Base-by-base conservation (phyloP, 2,888 invertebrate genomes). In the Syrphus vitripennis region DNA sequence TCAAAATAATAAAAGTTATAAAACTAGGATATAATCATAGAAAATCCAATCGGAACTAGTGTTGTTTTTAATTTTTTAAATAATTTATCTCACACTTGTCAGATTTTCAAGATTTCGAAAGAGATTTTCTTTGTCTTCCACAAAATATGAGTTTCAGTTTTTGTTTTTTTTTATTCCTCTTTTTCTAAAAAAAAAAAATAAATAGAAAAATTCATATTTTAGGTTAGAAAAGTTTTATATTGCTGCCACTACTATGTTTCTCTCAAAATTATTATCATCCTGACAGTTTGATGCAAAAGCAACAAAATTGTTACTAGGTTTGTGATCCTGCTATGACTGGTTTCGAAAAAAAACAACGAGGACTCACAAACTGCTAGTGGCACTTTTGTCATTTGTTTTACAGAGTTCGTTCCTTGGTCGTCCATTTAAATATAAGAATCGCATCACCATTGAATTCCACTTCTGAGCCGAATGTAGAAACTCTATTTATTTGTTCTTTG, bases 331-430 rank as follows among this genome's bases (percentile, higher is more conserved):
- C 29, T n/a, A 55, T 26, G n/a, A 12, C 10, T 65, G 26, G 16
- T 1, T 37, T 29, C 1, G 9, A 29, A 29, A 29, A 29, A 19
- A 34, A 37, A 10, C 14, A 57, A 24, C 7, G 4, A 59, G 16
- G 29, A 29, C 4, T 9, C 65, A 31, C 57, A 78, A 57, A 48
- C 21, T 63, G 83, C 83, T 70, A 37, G 29, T 12, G 63, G 83
- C 74, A 69, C 12, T 79, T 69, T 74, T 45, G 63, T 74, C 37
- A n/a, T 55, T 24, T 63, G 53, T 70, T 83, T 70, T 55, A 74
- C 53, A 1, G 10, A 10, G 31, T 21, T 4, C 6, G 14, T 50
- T 55, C 2, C 16, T 34, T 31, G 57, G 29, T 29, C 10, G 9
- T 29, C 53, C 9, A 21, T 48, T 48, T 21, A 12, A 21, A 21